Conservation (phyloP, 2,888 invertebrate genomes). For the Cantharis nigra region DNA sequence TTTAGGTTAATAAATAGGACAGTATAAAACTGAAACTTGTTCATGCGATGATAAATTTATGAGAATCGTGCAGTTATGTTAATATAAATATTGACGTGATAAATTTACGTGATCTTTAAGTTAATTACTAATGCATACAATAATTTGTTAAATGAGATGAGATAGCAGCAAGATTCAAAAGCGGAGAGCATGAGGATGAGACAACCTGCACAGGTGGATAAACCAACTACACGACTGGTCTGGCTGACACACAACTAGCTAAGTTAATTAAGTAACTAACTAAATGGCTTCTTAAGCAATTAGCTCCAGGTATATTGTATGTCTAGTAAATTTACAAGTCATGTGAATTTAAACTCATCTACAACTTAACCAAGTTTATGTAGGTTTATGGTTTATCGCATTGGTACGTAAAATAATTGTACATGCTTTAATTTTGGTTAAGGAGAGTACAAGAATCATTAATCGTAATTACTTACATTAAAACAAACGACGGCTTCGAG, state of each 20-base stretch:
- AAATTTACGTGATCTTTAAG: constrained; percentile 41
- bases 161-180: constrained; percentile 24
- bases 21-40: background rate
- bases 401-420: background rate
- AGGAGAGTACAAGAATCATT: constrained; percentile 15
- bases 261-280: constrained; percentile 50
- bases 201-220: constrained; percentile 42
- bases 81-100: constrained; percentile 42
- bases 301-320: constrained; percentile 51
- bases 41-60: constrained; percentile 24
- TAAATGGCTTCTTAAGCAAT: constrained; percentile 54
- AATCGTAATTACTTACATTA: constrained; percentile 37
- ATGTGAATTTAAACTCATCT: constrained; percentile 37
- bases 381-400: background rate
- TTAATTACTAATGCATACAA: constrained; percentile 42
- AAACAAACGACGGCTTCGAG: constrained; percentile 34
- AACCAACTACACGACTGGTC: constrained; percentile 42
- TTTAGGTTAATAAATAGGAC: background rate
- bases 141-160: constrained; percentile 39
- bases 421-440: background rate
- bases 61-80: constrained; percentile 36
- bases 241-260: constrained; percentile 47
- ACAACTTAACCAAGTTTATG: constrained; percentile 15
- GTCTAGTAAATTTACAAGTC: constrained; percentile 48
- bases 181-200: constrained; percentile 29